Percentiles rank a stretch among this genome's conserved stretches.
Evolutionary conservation across 2,113 vertebrate genomes (phyloP).

Genomic region (Seriola rivoliana): DNA sequence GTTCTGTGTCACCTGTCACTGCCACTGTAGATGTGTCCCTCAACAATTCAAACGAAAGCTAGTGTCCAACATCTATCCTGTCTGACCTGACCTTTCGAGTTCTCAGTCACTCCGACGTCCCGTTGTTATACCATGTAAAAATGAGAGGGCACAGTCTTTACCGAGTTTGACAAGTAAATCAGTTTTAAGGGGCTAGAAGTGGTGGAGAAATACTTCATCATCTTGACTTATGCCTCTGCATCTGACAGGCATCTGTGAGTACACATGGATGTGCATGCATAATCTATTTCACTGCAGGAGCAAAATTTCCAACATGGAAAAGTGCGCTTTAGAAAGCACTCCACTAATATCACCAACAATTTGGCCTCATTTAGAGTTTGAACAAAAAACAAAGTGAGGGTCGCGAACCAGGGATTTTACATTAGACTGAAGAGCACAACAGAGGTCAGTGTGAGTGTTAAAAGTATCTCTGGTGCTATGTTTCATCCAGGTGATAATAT

Average conservation of each 20-base stretch:
- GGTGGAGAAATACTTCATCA: constrained; percentile 69
- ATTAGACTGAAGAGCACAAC: not conserved
- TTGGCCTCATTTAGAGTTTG: not conserved
- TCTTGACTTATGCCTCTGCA: constrained; percentile 57
- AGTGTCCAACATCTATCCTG: constrained; percentile 38
- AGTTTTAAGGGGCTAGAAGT: constrained; percentile 64
- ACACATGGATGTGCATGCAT: constrained; percentile 76
- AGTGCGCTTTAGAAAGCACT: constrained; percentile 52
- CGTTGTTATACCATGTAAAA: constrained; percentile 40
- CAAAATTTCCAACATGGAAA: constrained; percentile 43
- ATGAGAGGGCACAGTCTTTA: constrained; percentile 40
- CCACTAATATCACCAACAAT: constrained; percentile 27
- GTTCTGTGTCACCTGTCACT: constrained; percentile 52
- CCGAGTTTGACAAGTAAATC: constrained; percentile 69
- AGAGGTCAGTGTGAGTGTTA: not conserved
- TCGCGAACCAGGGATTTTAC: not conserved
- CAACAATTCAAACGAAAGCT: constrained; percentile 62
- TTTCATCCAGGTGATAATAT: not conserved
- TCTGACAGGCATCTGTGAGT: constrained; percentile 80
- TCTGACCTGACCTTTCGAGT: constrained; percentile 59
- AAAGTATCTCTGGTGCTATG: not conserved
- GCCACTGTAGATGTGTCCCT: constrained; percentile 33
- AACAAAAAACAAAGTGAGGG: not conserved
- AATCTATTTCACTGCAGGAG: constrained; percentile 72
- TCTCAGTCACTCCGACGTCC: constrained; percentile 33